Percentiles rank a stretch among this genome's conserved stretches.
These are phyloP conservation scores for Nineta flava DNA, from an alignment of 2,888 invertebrate species.

Conservation along the genomic window DNA sequence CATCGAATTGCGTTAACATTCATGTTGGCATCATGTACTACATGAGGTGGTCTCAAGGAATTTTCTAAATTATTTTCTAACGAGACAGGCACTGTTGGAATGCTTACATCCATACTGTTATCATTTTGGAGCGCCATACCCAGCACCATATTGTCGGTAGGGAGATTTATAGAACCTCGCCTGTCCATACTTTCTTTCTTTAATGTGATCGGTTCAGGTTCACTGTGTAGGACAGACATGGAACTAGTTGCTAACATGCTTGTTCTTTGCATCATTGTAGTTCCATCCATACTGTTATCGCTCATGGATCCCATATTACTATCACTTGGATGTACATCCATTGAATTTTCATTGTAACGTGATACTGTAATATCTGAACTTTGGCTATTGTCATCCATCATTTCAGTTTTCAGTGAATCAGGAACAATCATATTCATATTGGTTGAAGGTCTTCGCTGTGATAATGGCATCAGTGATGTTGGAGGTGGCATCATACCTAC, in stretches of 20 bases:
- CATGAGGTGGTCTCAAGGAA: too few species aligned
- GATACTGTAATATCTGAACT: conserved; percentile 33
- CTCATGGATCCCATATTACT: conserved; percentile 26
- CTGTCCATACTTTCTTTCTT: neutral
- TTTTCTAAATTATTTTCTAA: conserved; percentile 31
- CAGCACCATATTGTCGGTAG: conserved; percentile 9
- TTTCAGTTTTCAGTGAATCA: conserved; percentile 43
- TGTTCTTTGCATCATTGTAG: conserved; percentile 28
- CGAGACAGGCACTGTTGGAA: conserved; percentile 12
- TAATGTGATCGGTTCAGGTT: neutral
- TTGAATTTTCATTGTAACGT: conserved; percentile 16
- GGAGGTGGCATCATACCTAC: conserved; percentile 56
- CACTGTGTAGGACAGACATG: neutral
- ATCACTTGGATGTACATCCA: conserved; percentile 5
- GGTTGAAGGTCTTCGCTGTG: conserved; percentile 45
- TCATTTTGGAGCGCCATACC: conserved; percentile 19
- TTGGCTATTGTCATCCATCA: conserved; percentile 57
- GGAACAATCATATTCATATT: conserved; percentile 33
- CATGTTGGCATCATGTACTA: too few species aligned
- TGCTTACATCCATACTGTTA: conserved; percentile 21
- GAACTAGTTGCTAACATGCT: neutral
- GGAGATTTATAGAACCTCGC: neutral
- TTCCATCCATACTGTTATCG: conserved; percentile 27
- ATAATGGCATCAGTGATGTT: conserved; percentile 38
- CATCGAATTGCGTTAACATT: neutral